These are phyloP conservation scores for Rhodeus uyekii DNA, from an alignment of 2,797 vertebrate genomes.

Conservation along the genomic window DNA sequence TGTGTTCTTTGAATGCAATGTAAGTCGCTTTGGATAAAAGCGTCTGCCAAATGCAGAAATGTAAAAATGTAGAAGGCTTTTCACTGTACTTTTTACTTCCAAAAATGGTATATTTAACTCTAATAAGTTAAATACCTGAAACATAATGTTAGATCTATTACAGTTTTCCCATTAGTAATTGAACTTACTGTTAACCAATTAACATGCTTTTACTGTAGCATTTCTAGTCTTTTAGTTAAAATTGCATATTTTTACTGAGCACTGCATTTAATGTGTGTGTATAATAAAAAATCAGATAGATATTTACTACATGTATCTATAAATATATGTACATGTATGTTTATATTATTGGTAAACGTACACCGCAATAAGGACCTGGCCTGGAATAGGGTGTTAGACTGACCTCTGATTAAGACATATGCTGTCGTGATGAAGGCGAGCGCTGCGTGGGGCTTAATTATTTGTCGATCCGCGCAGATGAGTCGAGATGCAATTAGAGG, in stretches of 20 bases:
- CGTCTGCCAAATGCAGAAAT: no score
- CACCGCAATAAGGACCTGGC: neutral
- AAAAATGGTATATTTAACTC: neutral
- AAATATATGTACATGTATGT: neutral
- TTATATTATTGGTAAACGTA: neutral
- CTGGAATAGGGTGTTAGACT: neutral
- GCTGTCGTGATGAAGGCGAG: constrained; percentile 38
- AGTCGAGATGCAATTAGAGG: constrained; percentile 72
- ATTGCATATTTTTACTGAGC: neutral
- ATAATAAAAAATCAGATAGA: neutral
- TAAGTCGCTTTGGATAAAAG: no score
- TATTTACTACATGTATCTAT: no score
- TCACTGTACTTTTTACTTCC: neutral
- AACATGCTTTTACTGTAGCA: neutral
- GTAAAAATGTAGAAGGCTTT: no score
- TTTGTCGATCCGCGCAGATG: constrained; percentile 69
- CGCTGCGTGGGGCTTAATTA: constrained; percentile 67
- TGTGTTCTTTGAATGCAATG: no score
- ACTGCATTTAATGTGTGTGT: neutral
- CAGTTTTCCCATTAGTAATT: neutral
- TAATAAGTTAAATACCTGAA: neutral
- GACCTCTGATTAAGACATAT: constrained; percentile 53
- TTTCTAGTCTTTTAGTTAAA: neutral
- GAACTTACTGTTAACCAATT: neutral
- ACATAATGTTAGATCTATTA: neutral